phyloP scores from a whole-genome alignment of 2,113 vertebrate species.

The Columba janthina region DNA sequence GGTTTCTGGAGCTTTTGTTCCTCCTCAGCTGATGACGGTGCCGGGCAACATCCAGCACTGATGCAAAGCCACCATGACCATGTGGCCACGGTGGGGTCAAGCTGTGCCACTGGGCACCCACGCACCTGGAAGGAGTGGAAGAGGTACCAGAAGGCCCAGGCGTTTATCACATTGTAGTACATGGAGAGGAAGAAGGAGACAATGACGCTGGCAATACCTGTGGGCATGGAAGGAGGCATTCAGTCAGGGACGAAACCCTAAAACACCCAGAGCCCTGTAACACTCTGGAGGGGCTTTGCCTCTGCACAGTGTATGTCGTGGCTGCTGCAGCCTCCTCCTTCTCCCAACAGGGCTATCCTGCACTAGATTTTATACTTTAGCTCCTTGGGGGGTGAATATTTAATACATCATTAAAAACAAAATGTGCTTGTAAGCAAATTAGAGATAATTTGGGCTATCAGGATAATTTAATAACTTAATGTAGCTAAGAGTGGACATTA shows the following conservation, averaged over 20 bases:
- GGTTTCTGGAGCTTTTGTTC: not conserved
- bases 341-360: not conserved
- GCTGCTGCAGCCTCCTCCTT: not conserved
- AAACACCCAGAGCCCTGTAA: rapidly evolving
- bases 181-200: conserved; percentile 89
- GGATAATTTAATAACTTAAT: not conserved
- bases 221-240: not conserved
- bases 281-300: not conserved
- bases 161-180: conserved; percentile 94
- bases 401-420: not conserved
- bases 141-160: conserved; percentile 98
- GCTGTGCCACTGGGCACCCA: rapidly evolving
- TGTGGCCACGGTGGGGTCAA: rapidly evolving
- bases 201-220: conserved; percentile 88
- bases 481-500: not conserved
- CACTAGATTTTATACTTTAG: not conserved
- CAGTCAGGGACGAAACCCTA: not conserved
- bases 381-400: not conserved
- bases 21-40: rapidly evolving
- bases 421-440: not conserved
- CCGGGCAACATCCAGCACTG: not conserved
- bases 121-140: conserved; percentile 96
- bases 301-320: not conserved
- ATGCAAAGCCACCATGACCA: rapidly evolving
- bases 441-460: not conserved